These are phyloP conservation scores for Falcaria lacertinaria DNA, from an alignment of 2,888 invertebrate genomes.

Conservation along the genomic window DNA sequence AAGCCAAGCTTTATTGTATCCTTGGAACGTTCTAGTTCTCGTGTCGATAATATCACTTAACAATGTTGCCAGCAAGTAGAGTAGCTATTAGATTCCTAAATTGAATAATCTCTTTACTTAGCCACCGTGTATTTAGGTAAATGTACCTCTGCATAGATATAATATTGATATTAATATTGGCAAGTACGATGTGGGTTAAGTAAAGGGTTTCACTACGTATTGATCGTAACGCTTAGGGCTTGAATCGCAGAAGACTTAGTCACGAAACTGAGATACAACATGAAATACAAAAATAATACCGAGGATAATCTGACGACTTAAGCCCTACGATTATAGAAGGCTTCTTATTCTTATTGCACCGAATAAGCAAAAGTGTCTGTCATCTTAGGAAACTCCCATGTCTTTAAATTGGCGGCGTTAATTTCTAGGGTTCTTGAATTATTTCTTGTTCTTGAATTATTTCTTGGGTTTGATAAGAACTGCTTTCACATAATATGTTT, in stretches of 20 bases:
- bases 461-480: no score
- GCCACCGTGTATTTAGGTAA: background rate
- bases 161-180: background rate
- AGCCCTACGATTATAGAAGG: no score
- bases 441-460: no score
- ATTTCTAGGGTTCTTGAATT: background rate
- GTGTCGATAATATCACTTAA: slow-evolving; percentile 43
- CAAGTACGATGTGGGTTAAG: background rate
- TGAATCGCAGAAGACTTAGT: background rate
- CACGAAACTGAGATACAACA: no score
- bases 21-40: slow-evolving; percentile 48
- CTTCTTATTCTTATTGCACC: no score
- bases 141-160: background rate
- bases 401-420: no score
- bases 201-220: slow-evolving; percentile 26
- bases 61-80: slow-evolving; percentile 33
- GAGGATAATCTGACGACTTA: no score
- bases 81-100: slow-evolving; percentile 28
- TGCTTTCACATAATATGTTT: no score
- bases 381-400: no score
- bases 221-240: slow-evolving; percentile 35
- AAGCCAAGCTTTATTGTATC: slow-evolving; percentile 44
- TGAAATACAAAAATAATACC: no score
- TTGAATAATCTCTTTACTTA: slow-evolving; percentile 6
- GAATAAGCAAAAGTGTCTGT: no score